A percentile compares a stretch with the other conserved stretches of the same genome.
phyloP scores from a whole-genome alignment of 2,888 invertebrate genomes.

The Matsumyia berberina region DNA sequence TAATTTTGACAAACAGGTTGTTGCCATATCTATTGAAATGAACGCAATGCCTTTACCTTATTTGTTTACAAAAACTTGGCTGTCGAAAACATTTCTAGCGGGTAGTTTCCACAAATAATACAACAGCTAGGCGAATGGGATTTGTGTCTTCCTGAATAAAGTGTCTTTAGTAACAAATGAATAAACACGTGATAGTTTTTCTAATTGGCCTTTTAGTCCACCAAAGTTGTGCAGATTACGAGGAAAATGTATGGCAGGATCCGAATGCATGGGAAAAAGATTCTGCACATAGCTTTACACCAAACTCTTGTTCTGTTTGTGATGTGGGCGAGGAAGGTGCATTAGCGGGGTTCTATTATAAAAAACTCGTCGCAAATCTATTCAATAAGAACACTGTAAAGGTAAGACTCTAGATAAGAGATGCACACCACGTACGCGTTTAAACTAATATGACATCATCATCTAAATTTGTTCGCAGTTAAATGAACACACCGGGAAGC shows the following conservation, averaged over 20 bases:
- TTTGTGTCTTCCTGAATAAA: background rate
- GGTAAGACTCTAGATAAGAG: slow-evolving; percentile 3
- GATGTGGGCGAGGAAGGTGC: slow-evolving; percentile 11
- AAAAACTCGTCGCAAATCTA: slow-evolving; percentile 33
- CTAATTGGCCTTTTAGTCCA: slow-evolving; percentile 17
- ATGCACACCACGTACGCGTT: background rate
- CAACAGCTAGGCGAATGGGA: background rate
- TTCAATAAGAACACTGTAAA: slow-evolving; percentile 41
- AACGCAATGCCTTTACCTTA: background rate
- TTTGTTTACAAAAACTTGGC: slow-evolving; percentile 17
- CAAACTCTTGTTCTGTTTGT: slow-evolving; percentile 48
- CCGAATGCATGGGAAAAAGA: slow-evolving; percentile 61
- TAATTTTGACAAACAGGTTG: too few species aligned
- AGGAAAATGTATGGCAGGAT: slow-evolving; percentile 41
- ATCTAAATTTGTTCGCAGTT: slow-evolving; percentile 19
- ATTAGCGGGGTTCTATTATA: slow-evolving; percentile 33
- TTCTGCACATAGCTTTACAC: background rate
- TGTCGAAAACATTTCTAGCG: background rate
- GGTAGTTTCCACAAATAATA: background rate
- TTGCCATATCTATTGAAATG: too few species aligned
- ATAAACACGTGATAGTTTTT: background rate
- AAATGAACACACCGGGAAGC: slow-evolving; percentile 22
- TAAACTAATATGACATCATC: slow-evolving; percentile 21
- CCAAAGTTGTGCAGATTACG: slow-evolving; percentile 6
- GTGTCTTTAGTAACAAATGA: slow-evolving; percentile 30